These are phyloP conservation scores for Herpailurus yagouaroundi DNA, from an alignment of 2,113 vertebrate species.

Conservation along the genomic window DNA sequence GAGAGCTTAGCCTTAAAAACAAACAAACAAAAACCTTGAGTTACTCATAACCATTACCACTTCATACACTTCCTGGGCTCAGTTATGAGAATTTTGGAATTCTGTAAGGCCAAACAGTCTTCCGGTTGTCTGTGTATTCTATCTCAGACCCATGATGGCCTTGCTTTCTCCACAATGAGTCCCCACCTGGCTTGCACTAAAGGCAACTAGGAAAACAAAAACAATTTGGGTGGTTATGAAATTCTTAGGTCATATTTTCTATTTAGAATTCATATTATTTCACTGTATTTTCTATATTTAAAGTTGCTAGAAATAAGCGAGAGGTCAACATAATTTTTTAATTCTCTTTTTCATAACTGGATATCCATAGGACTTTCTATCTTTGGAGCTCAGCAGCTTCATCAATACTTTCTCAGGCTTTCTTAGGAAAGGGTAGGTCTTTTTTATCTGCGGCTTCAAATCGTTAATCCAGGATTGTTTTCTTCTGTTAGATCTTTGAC, in stretches of 20 bases:
- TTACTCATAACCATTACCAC: not conserved
- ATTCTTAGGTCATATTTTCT: not conserved
- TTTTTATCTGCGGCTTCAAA: constrained; percentile 27
- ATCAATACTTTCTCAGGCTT: not conserved
- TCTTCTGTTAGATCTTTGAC: not conserved
- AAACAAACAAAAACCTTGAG: not conserved
- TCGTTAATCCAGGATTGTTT: not conserved
- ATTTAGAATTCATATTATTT: not conserved
- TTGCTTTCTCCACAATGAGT: not conserved
- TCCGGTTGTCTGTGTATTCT: not conserved
- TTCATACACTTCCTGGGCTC: not conserved
- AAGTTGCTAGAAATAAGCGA: not conserved
- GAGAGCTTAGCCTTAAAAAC: not conserved
- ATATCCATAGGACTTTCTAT: not conserved
- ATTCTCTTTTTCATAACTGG: not conserved
- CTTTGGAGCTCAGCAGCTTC: not conserved
- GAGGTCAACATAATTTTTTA: not conserved
- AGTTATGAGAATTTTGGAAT: not conserved
- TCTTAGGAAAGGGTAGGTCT: not conserved
- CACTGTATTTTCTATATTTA: not conserved
- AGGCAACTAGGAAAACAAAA: not conserved
- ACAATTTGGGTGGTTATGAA: not conserved
- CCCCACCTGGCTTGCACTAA: not conserved
- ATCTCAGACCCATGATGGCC: too few species aligned
- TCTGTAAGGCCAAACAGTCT: not conserved